Conservation (phyloP, 2,113 vertebrate genomes). For the Proteles cristata region DNA sequence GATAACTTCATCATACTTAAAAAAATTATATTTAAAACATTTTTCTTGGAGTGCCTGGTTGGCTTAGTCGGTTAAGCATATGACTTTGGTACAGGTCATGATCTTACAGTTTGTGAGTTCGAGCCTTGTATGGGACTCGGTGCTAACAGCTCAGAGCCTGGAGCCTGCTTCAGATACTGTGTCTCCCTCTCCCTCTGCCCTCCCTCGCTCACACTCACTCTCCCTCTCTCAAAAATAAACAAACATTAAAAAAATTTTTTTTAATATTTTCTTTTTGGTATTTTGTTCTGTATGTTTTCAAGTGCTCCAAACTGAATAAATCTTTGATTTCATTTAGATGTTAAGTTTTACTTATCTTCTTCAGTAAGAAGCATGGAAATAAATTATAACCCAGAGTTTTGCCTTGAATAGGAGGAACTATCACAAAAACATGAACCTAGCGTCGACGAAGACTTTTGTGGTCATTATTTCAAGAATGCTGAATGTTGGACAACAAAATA, state of each 20-base stretch:
- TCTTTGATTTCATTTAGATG: slow-evolving; percentile 42
- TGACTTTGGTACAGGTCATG: too few species aligned
- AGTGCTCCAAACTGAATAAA: slow-evolving; percentile 47
- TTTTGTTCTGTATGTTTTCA: slow-evolving; percentile 52
- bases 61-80: too few species aligned
- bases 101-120: too few species aligned
- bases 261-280: background rate
- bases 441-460: slow-evolving; percentile 78
- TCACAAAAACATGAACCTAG: slow-evolving; percentile 80
- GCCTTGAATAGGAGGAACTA: slow-evolving; percentile 88
- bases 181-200: too few species aligned
- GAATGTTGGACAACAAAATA: slow-evolving; percentile 88
- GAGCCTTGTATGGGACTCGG: too few species aligned
- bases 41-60: background rate
- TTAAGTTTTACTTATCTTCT: slow-evolving; percentile 36
- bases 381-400: slow-evolving; percentile 67
- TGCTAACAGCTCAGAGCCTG: too few species aligned
- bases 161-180: too few species aligned
- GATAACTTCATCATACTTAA: slow-evolving; percentile 1
- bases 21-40: slow-evolving; percentile 6
- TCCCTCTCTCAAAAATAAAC: too few species aligned
- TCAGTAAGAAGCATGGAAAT: slow-evolving; percentile 46
- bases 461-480: slow-evolving; percentile 59
- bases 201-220: too few species aligned
- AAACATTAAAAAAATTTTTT: too few species aligned